Percentiles rank a stretch among this genome's conserved stretches.
These are phyloP conservation scores for Cebus imitator DNA, from an alignment of 2,113 vertebrate species.

Conservation along the genomic window DNA sequence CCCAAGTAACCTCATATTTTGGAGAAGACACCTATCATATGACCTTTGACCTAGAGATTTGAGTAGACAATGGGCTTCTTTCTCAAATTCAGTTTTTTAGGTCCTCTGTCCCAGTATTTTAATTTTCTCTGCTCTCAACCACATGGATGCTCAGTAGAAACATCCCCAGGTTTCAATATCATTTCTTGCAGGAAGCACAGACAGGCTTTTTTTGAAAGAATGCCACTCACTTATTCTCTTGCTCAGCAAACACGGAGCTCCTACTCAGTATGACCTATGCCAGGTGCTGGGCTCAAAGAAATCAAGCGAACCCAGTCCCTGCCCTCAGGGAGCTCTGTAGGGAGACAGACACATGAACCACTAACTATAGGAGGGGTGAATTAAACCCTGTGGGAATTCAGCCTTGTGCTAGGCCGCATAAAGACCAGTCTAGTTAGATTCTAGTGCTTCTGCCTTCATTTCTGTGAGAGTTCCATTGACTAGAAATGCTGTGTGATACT, in stretches of 20 bases:
- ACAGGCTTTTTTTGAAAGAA: background rate
- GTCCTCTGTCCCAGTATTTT: background rate
- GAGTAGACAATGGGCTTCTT: background rate
- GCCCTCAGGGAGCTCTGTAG: background rate
- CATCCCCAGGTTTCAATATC: background rate
- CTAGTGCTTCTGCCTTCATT: background rate
- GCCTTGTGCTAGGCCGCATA: background rate
- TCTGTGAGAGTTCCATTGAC: background rate
- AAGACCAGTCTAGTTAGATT: background rate
- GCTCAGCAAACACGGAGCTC: background rate
- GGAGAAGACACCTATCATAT: background rate
- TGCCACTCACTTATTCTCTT: background rate
- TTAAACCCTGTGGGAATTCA: background rate
- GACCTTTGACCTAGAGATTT: background rate
- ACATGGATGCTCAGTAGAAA: background rate
- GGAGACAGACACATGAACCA: background rate
- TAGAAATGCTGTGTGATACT: background rate
- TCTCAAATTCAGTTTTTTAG: conserved; percentile 8
- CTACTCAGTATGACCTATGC: background rate
- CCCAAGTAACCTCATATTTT: background rate
- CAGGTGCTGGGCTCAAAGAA: background rate
- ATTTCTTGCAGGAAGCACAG: background rate
- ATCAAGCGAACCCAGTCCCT: background rate
- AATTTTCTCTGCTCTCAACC: background rate
- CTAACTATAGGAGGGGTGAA: background rate